These are phyloP conservation scores for Agelas oroides DNA, from an alignment of 37 sponge, comb jelly and placozoan genomes.

Conservation along the genomic window DNA sequence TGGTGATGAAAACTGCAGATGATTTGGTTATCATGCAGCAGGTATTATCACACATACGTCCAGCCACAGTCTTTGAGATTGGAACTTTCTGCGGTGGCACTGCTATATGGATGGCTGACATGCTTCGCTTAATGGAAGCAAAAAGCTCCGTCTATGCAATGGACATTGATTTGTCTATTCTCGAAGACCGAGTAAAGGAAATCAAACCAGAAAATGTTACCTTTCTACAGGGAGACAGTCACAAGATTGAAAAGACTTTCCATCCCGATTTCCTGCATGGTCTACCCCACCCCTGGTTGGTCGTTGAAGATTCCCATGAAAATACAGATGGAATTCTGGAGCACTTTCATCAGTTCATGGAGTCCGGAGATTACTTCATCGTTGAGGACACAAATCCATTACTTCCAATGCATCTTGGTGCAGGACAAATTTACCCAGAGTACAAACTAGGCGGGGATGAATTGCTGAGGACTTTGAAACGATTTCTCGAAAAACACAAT, in stretches of 20 bases:
- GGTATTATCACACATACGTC: slow-evolving; percentile 47
- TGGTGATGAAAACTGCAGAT: slow-evolving; percentile 18
- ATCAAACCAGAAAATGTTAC: slow-evolving; percentile 52
- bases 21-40: slow-evolving; percentile 45
- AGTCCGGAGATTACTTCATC: slow-evolving; percentile 67
- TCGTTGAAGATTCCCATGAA: slow-evolving; percentile 71
- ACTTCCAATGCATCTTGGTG: slow-evolving; percentile 10
- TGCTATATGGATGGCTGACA: slow-evolving; percentile 71
- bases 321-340: slow-evolving; percentile 44
- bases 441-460: slow-evolving; percentile 1
- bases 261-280: slow-evolving; percentile 18
- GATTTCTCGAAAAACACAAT: slow-evolving; percentile 44
- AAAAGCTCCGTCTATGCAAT: slow-evolving; percentile 41
- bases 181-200: slow-evolving; percentile 20
- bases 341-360: slow-evolving; percentile 49
- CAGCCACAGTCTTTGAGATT: slow-evolving; percentile 72
- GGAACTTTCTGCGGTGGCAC: slow-evolving; percentile 66
- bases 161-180: slow-evolving; percentile 62
- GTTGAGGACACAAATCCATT: slow-evolving; percentile 63
- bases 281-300: slow-evolving; percentile 60
- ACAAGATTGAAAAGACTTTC: slow-evolving; percentile 55
- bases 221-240: slow-evolving; percentile 63
- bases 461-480: slow-evolving; percentile 19
- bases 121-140: slow-evolving; percentile 7
- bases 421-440: background rate